phyloP scores from a whole-genome alignment of 2,797 vertebrate genomes.

The Urosaurus nigricauda region DNA sequence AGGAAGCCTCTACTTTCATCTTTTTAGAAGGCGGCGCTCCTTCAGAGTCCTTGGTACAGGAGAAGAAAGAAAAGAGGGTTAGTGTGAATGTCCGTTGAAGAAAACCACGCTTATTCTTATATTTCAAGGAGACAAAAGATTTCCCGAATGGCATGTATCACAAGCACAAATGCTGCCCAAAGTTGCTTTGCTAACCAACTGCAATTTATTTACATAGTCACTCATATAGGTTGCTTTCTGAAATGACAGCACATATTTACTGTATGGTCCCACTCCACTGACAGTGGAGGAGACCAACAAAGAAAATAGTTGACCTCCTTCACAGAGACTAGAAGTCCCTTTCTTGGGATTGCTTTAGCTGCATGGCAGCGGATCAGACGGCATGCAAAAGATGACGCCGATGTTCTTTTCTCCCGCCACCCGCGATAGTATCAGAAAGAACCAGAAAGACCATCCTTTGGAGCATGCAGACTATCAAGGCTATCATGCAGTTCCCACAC shows the following conservation, averaged over 20 bases:
- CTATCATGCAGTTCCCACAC: not conserved
- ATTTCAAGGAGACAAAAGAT: constrained; percentile 20
- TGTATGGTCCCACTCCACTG: no score
- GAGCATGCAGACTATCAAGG: not conserved
- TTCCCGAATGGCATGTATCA: not conserved
- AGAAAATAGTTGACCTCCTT: no score
- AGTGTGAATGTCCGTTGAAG: constrained; percentile 44
- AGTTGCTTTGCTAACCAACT: constrained; percentile 27
- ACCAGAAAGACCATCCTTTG: not conserved
- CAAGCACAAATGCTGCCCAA: not conserved
- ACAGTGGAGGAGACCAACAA: no score
- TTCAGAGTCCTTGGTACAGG: constrained; percentile 87
- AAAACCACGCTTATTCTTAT: not conserved
- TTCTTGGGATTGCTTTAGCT: no score
- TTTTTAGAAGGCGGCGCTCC: constrained; percentile 93
- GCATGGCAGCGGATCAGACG: no score
- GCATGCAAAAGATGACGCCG: no score
- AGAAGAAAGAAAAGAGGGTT: constrained; percentile 65
- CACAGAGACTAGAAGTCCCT: no score
- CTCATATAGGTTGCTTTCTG: no score
- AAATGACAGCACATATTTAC: no score
- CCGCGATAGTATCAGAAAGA: not conserved
- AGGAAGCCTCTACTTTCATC: constrained; percentile 90
- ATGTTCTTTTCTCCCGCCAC: no score
- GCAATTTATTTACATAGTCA: no score